Percentiles rank a stretch among this genome's conserved stretches.
Evolutionary conservation across 2,113 vertebrate species (phyloP).

Genomic region (Cisticola juncidis): DNA sequence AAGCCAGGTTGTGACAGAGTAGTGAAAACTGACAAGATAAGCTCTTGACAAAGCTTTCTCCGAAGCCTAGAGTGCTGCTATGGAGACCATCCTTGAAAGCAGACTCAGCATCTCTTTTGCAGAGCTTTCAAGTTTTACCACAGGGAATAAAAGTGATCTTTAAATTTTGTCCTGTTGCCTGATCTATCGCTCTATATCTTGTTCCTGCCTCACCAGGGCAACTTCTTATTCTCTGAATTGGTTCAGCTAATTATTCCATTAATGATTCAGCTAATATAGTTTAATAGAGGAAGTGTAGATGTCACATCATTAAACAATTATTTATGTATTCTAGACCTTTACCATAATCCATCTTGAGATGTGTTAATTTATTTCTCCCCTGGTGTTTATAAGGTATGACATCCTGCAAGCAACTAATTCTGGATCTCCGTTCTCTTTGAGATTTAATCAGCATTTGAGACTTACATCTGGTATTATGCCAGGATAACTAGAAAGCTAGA

Average conservation of each 20-base stretch:
- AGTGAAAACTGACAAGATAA: background rate
- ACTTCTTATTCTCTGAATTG: background rate
- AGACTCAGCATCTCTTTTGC: background rate
- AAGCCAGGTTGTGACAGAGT: background rate
- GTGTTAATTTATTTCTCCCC: conserved; percentile 36
- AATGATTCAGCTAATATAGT: background rate
- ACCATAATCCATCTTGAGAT: conserved; percentile 2
- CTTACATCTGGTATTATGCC: conserved; percentile 12
- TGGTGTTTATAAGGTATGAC: conserved; percentile 38
- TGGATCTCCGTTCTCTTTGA: background rate
- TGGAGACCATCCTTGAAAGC: background rate
- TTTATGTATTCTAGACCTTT: conserved; percentile 34
- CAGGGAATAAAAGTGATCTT: background rate
- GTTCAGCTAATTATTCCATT: conserved; percentile 26
- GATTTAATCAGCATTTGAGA: conserved; percentile 50
- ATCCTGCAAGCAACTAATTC: conserved; percentile 49
- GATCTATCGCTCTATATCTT: background rate
- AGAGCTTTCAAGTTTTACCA: background rate
- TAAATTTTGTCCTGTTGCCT: background rate
- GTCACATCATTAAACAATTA: conserved; percentile 11
- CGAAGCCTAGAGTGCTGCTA: background rate
- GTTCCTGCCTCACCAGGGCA: background rate
- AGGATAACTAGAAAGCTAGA: background rate
- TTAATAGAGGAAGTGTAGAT: background rate
- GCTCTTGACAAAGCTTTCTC: background rate